These are phyloP conservation scores for Ochotona princeps DNA, from an alignment of 2,113 vertebrate species.

Conservation along the genomic window DNA sequence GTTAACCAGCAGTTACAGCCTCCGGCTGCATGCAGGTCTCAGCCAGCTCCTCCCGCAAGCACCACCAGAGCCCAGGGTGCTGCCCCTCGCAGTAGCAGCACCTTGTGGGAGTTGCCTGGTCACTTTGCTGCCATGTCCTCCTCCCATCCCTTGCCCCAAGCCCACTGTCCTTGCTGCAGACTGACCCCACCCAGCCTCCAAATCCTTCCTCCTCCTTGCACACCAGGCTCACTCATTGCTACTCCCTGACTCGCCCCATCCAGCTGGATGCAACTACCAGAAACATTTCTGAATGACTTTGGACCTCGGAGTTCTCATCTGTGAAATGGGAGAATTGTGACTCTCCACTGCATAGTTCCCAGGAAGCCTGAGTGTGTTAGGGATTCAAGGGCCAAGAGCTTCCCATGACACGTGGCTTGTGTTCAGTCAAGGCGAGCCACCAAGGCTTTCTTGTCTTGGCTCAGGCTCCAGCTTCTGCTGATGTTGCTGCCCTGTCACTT, in stretches of 20 bases:
- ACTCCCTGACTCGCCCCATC: neutral
- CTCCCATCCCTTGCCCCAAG: neutral
- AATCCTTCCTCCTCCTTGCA: neutral
- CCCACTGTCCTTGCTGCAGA: fast-evolving
- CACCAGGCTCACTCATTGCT: neutral
- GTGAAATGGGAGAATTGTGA: neutral
- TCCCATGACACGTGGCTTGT: fast-evolving
- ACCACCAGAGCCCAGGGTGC: neutral
- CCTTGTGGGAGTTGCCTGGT: fast-evolving
- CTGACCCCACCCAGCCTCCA: neutral
- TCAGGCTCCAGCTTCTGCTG: neutral
- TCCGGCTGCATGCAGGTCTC: neutral
- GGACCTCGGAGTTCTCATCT: slow-evolving; percentile 6
- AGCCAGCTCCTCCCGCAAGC: neutral
- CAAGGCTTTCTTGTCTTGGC: neutral
- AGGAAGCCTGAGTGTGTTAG: neutral
- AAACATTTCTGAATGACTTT: neutral
- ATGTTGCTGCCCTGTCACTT: neutral
- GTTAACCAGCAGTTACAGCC: neutral
- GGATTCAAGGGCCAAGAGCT: fast-evolving
- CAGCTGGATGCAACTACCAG: neutral
- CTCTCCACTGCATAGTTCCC: fast-evolving
- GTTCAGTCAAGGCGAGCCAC: fast-evolving
- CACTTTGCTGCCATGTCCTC: neutral
- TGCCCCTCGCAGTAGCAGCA: neutral